phyloP scores from a whole-genome alignment of 2,113 vertebrate genomes.

The Vidua macroura region DNA sequence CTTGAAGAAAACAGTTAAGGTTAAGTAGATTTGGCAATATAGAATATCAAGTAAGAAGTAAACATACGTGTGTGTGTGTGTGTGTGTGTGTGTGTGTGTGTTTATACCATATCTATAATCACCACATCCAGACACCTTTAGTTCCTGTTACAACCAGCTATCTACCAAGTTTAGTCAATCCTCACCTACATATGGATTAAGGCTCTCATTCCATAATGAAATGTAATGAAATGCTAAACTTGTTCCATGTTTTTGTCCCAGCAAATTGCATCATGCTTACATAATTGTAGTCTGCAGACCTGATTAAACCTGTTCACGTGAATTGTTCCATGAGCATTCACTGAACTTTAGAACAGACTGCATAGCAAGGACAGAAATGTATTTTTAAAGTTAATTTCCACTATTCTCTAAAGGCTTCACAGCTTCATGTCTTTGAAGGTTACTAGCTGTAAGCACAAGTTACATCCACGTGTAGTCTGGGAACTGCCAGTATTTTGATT shows the following conservation, averaged over 20 bases:
- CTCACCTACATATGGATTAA: neutral
- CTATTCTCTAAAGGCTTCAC: neutral
- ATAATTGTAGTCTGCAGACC: constrained; percentile 10
- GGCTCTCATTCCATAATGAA: neutral
- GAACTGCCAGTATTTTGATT: constrained; percentile 6
- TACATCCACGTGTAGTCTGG: neutral
- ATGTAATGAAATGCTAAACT: constrained; percentile 13
- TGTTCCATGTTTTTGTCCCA: constrained; percentile 20
- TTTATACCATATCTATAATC: neutral
- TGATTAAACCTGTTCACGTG: neutral
- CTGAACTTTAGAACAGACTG: constrained; percentile 8
- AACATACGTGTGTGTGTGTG: accelerated
- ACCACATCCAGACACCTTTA: neutral
- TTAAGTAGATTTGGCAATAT: neutral
- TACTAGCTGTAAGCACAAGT: neutral
- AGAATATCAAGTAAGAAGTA: neutral
- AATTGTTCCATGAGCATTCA: neutral
- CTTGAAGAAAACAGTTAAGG: neutral
- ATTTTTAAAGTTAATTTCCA: neutral
- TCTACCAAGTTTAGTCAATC: neutral
- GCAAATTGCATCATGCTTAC: constrained; percentile 9
- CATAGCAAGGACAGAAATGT: neutral
- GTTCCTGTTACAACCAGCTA: neutral
- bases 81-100: neutral
- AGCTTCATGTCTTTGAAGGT: neutral